Percentiles rank a stretch among this genome's conserved stretches.
These are phyloP conservation scores for Rhynchomys soricoides DNA, from an alignment of 2,113 vertebrate species.

Conservation along the genomic window DNA sequence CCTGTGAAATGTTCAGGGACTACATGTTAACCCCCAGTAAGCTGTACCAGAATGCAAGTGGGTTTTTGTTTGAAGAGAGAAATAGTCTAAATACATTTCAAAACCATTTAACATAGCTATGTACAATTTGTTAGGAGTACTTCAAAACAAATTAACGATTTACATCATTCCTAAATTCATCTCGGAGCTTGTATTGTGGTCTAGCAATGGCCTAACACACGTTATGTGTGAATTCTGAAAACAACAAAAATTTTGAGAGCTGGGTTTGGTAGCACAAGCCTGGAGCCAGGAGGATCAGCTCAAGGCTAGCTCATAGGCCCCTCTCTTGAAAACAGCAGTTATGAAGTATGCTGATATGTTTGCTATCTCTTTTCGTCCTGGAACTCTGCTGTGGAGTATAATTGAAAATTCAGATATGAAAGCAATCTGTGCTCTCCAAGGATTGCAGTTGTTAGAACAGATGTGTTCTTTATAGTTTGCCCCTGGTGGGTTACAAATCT, in stretches of 20 bases:
- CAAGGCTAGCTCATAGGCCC: neutral
- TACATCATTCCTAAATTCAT: neutral
- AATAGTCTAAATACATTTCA: constrained; percentile 1
- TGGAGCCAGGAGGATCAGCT: neutral
- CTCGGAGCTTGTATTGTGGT: neutral
- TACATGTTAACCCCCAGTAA: neutral
- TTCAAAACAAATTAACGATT: neutral
- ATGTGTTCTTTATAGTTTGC: neutral
- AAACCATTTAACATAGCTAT: neutral
- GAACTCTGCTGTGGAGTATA: neutral
- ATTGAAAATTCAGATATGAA: constrained; percentile 5
- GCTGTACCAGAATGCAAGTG: neutral
- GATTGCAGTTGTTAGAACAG: neutral
- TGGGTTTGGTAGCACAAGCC: neutral
- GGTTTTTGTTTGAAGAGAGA: neutral
- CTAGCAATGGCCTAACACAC: neutral
- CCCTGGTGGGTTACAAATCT: neutral
- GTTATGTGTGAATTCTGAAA: neutral
- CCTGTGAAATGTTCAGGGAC: neutral
- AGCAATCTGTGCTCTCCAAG: constrained; percentile 6
- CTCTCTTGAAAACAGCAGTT: neutral
- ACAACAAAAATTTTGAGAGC: neutral
- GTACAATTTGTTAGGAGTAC: neutral
- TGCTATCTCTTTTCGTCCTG: neutral
- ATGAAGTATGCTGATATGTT: neutral